These are phyloP conservation scores for Pocillopora verrucosa DNA, from an alignment of 64 coral and sea anemone species.

Conservation along the genomic window DNA sequence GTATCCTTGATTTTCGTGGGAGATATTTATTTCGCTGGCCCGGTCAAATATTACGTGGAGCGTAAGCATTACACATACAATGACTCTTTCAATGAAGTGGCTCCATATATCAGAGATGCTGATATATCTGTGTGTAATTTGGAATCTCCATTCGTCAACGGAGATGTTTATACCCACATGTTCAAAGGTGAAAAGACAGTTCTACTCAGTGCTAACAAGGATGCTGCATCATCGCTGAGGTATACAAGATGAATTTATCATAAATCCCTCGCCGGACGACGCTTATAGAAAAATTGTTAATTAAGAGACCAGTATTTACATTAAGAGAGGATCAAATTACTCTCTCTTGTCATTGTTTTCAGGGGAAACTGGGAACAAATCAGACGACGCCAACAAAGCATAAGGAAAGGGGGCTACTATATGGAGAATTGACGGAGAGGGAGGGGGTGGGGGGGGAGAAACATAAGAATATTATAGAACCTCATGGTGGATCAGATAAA, in stretches of 20 bases:
- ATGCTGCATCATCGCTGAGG: conserved; percentile 3
- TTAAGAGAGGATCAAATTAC: no score
- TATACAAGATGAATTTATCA: neutral
- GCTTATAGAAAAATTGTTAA: no score
- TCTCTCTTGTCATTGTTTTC: no score
- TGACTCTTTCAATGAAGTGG: conserved; percentile 61
- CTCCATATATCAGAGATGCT: conserved; percentile 46
- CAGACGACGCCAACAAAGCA: no score
- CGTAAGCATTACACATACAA: conserved; percentile 50
- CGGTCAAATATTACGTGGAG: conserved; percentile 62
- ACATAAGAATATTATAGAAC: no score
- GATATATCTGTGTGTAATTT: conserved; percentile 77
- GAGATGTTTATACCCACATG: conserved; percentile 12
- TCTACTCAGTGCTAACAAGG: neutral
- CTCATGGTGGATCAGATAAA: no score
- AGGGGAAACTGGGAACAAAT: no score
- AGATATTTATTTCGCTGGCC: conserved; percentile 59
- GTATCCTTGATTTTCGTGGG: conserved; percentile 67
- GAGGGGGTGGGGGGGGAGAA: no score
- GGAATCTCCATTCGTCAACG: conserved; percentile 67
- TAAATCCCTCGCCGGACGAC: no score
- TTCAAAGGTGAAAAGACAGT: conserved; percentile 2
- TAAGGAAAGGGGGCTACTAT: no score
- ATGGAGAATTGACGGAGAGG: no score
- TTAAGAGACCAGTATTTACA: no score